These are phyloP conservation scores for Cyprinodon variegatus DNA, from an alignment of 2,113 vertebrate species.

Conservation along the genomic window DNA sequence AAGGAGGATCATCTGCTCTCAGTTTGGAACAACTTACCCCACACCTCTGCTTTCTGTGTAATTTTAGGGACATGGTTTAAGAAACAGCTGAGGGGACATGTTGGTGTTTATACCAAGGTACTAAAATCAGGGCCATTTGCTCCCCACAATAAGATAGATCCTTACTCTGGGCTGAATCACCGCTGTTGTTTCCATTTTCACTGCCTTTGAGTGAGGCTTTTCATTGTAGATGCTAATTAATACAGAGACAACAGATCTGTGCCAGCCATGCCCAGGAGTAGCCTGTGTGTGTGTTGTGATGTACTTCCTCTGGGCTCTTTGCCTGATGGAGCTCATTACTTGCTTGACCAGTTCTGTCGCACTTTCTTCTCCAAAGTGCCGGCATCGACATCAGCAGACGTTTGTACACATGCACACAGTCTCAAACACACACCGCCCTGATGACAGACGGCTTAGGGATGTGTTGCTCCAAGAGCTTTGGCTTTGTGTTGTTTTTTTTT, in stretches of 20 bases:
- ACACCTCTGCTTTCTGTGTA: neutral
- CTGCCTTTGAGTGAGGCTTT: conserved; percentile 37
- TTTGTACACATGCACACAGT: conserved; percentile 1
- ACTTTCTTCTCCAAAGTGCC: conserved; percentile 21
- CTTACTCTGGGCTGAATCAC: neutral
- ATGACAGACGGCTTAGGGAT: conserved; percentile 17
- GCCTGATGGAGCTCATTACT: conserved; percentile 68
- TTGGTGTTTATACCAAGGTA: conserved; percentile 11
- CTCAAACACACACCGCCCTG: neutral
- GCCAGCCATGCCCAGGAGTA: conserved; percentile 47
- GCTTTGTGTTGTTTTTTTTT: conserved; percentile 51
- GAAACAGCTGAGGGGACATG: neutral
- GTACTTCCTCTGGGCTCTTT: conserved; percentile 47
- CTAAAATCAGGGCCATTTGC: conserved; percentile 23
- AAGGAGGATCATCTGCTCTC: neutral
- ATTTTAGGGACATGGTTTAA: neutral
- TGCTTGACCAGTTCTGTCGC: conserved; percentile 53
- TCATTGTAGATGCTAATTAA: conserved; percentile 68
- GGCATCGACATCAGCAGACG: conserved; percentile 18
- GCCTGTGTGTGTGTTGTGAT: conserved; percentile 27
- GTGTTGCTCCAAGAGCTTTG: conserved; percentile 36
- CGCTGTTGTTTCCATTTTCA: conserved; percentile 54
- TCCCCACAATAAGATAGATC: neutral
- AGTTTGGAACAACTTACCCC: neutral
- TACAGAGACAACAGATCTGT: conserved; percentile 56